phyloP scores from a whole-genome alignment of 1,140 invertebrate species.

The Lysiphlebus fabarum region DNA sequence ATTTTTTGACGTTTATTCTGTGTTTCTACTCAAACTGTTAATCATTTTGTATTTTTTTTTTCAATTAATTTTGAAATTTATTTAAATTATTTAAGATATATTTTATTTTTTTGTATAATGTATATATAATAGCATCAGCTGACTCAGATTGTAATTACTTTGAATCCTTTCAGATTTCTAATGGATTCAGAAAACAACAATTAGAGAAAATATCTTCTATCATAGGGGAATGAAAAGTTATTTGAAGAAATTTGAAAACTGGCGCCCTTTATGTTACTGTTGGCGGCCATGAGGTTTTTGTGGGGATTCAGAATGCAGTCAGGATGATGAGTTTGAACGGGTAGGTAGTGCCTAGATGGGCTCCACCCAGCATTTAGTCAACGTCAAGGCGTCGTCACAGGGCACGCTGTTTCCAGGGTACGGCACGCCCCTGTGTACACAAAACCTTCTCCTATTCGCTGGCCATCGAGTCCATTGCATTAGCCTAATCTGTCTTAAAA shows the following conservation, averaged over 20 bases:
- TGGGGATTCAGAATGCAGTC: constrained; percentile 23
- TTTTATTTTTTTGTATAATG: too few species aligned
- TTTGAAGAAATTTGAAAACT: constrained; percentile 40
- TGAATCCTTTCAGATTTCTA: background rate
- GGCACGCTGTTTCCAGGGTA: constrained; percentile 52
- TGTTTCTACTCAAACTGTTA: background rate
- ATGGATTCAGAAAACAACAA: background rate
- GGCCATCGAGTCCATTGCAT: constrained; percentile 52
- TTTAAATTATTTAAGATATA: too few species aligned
- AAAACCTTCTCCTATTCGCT: constrained; percentile 52
- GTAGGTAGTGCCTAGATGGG: constrained; percentile 54
- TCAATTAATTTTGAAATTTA: background rate
- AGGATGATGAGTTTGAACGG: constrained; percentile 54
- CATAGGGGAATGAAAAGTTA: constrained; percentile 1
- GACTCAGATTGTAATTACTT: too few species aligned
- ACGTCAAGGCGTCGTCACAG: constrained; percentile 50
- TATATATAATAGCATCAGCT: too few species aligned
- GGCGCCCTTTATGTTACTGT: constrained; percentile 38
- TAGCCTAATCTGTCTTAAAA: constrained; percentile 50
- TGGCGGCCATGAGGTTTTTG: constrained; percentile 47
- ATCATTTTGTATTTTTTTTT: background rate
- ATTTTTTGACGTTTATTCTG: constrained; percentile 29
- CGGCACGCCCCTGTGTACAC: constrained; percentile 50
- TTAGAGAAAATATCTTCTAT: background rate
- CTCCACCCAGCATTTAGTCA: constrained; percentile 55